Conservation (phyloP, 2,888 invertebrate genomes). For the Temnothorax rugatulus region DNA sequence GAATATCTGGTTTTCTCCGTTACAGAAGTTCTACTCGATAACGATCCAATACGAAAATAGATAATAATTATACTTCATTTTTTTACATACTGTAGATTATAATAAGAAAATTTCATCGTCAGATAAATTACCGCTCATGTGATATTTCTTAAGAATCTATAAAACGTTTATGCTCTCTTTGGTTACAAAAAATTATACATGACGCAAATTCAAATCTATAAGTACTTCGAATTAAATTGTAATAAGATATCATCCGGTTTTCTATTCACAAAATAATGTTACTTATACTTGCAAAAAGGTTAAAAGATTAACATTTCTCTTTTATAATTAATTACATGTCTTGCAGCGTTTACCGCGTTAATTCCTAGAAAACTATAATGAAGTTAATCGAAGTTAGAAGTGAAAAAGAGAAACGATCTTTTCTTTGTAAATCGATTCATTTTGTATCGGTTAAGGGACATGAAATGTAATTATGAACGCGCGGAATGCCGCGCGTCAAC, state of each 20-base stretch:
- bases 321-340: background rate
- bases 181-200: background rate
- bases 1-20: conserved; percentile 30
- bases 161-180: background rate
- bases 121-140: background rate
- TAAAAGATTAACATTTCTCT: background rate
- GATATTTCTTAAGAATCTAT: background rate
- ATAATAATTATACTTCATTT: background rate
- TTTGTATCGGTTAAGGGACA: conserved; percentile 51
- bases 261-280: background rate
- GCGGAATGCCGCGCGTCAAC: conserved; percentile 60
- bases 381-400: background rate
- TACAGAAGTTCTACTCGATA: conserved; percentile 34
- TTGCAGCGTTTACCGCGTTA: background rate
- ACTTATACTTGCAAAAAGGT: background rate
- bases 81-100: background rate
- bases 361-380: background rate
- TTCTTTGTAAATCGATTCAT: conserved; percentile 19
- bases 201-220: background rate
- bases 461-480: conserved; percentile 64
- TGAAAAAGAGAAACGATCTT: background rate
- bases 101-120: background rate
- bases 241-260: conserved; percentile 1
- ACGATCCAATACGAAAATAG: conserved; percentile 4
- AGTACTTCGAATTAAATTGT: background rate